phyloP scores from a whole-genome alignment of 2,113 vertebrate species.

The Petaurus breviceps region DNA sequence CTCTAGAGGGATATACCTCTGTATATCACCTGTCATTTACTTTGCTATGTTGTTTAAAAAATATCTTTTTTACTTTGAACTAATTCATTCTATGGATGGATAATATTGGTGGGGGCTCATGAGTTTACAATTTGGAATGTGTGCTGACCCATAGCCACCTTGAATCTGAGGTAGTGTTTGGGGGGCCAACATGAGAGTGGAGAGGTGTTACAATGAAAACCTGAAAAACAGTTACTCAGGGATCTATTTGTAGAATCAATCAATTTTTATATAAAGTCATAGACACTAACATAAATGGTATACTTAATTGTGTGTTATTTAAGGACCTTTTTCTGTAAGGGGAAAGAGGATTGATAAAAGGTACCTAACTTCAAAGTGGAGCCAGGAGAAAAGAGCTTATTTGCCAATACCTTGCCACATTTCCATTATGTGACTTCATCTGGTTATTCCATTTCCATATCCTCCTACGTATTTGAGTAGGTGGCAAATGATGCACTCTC shows the following conservation, averaged over 20 bases:
- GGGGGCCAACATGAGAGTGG: background rate
- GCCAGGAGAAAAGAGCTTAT: background rate
- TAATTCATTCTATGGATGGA: background rate
- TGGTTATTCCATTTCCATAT: background rate
- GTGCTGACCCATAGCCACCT: background rate
- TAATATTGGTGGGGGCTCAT: background rate
- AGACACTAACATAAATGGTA: background rate
- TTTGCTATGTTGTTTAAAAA: background rate
- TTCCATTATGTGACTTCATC: background rate
- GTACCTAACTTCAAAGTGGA: background rate
- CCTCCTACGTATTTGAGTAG: background rate
- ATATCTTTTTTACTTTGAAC: background rate
- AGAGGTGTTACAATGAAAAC: background rate
- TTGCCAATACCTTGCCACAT: background rate
- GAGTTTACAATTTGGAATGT: background rate
- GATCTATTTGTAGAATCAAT: background rate
- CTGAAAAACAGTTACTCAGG: background rate
- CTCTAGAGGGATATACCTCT: background rate
- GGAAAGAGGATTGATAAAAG: background rate
- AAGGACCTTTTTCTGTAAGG: background rate
- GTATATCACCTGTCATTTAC: background rate
- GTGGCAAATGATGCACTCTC: background rate
- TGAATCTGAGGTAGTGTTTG: background rate
- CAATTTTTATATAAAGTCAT: background rate
- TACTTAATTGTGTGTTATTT: background rate